Evolutionary conservation across 2,797 vertebrate genomes (phyloP).

Genomic region (Anguilla anguilla): DNA sequence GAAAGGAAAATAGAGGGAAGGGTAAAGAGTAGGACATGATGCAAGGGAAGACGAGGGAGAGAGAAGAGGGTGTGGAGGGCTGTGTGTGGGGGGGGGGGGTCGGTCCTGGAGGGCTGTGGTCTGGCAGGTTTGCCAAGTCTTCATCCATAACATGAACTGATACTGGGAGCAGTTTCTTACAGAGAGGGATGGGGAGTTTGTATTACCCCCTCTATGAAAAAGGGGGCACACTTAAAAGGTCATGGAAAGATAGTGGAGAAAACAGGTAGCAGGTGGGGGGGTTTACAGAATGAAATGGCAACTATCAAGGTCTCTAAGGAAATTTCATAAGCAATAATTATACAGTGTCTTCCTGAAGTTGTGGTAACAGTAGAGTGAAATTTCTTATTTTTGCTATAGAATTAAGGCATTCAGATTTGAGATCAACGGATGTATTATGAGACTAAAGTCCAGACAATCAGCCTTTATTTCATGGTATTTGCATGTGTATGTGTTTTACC

Average conservation of each 20-base stretch:
- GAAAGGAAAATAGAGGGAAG: conserved; percentile 15
- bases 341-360: too few relatives aligned
- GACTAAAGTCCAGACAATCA: too few relatives aligned
- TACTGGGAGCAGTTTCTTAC: conserved; percentile 15
- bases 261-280: background rate
- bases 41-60: conserved; percentile 48
- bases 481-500: background rate
- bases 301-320: background rate
- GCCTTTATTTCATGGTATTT: too few relatives aligned
- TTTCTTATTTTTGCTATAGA: too few relatives aligned
- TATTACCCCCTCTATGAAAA: background rate
- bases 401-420: too few relatives aligned
- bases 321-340: too few relatives aligned
- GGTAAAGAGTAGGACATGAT: conserved; percentile 37
- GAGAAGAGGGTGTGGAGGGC: conserved; percentile 36
- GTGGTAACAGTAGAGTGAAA: too few relatives aligned
- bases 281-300: background rate
- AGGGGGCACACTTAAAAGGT: background rate
- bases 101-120: background rate
- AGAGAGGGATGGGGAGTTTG: background rate
- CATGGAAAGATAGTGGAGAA: background rate
- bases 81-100: conserved; percentile 30
- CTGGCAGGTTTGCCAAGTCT: background rate
- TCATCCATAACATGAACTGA: background rate
- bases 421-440: too few relatives aligned